A percentile compares a stretch with the other conserved stretches of the same genome.
These are phyloP conservation scores for Actinernus sp. DNA, from an alignment of 92 coral and sea anemone species.

Conservation along the genomic window DNA sequence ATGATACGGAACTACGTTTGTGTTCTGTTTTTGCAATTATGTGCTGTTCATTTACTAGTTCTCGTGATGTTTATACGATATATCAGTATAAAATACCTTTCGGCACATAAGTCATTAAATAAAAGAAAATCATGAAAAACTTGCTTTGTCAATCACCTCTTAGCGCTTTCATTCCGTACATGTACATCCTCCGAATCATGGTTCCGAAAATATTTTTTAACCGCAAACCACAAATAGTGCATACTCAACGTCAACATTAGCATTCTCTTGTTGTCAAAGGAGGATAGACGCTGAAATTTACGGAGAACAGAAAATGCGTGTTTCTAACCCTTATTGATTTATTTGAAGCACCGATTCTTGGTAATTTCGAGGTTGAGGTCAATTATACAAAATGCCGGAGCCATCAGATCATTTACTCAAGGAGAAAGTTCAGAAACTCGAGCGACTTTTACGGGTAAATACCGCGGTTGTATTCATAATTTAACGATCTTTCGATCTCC, in stretches of 20 bases:
- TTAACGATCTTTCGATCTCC: conserved; percentile 8
- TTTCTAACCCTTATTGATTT: not conserved
- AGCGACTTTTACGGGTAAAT: conserved; percentile 87
- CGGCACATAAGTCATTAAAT: too few species aligned
- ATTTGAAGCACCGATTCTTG: not conserved
- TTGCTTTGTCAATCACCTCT: too few species aligned
- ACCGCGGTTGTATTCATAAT: not conserved
- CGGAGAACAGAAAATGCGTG: conserved; percentile 1
- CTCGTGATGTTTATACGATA: too few species aligned
- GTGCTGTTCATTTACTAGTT: too few species aligned
- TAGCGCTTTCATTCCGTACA: too few species aligned
- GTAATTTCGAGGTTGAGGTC: not conserved
- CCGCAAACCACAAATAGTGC: conserved; percentile 61
- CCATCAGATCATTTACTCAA: conserved; percentile 73
- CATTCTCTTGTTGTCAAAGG: conserved; percentile 83
- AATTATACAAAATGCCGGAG: conserved; percentile 80
- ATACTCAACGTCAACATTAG: conserved; percentile 52
- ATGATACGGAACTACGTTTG: too few species aligned
- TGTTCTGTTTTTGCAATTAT: too few species aligned
- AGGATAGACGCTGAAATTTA: conserved; percentile 21
- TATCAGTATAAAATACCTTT: too few species aligned
- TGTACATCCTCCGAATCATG: too few species aligned
- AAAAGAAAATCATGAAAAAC: too few species aligned
- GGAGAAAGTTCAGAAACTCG: conserved; percentile 93
- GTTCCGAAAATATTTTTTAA: conserved; percentile 4